Evolutionary conservation across 1,140 invertebrate genomes (phyloP).

Genomic region (Cherax quadricarinatus): DNA sequence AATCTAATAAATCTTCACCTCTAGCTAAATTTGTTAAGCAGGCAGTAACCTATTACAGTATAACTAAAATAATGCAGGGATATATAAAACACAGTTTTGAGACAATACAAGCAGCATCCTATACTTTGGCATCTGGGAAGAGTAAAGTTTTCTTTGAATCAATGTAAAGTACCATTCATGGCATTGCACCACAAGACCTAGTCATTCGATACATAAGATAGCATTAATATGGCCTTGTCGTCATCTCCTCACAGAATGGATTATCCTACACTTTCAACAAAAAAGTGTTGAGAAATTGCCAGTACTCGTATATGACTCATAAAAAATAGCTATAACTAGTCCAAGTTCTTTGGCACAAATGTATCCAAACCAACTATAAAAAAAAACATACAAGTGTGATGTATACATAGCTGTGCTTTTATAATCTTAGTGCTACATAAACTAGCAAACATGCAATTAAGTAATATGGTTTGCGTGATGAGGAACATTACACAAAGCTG

Average conservation of each 20-base stretch:
- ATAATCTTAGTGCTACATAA: too few relatives aligned
- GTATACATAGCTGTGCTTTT: too few relatives aligned
- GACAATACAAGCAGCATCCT: neutral
- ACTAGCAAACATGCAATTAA: too few relatives aligned
- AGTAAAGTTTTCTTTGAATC: neutral
- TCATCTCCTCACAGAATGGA: neutral
- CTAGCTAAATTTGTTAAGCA: neutral
- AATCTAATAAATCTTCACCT: neutral
- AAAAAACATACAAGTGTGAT: too few relatives aligned
- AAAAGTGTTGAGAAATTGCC: neutral
- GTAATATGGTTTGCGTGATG: too few relatives aligned
- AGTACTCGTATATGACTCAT: neutral
- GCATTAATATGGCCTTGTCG: neutral
- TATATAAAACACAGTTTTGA: neutral
- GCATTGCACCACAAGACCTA: neutral
- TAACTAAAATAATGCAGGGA: neutral
- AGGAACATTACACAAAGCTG: too few relatives aligned
- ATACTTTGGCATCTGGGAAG: neutral
- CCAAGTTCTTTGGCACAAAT: constrained; percentile 6
- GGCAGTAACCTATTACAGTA: neutral
- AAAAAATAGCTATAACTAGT: neutral
- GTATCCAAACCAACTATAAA: neutral
- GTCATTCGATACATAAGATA: neutral
- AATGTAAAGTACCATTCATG: neutral
- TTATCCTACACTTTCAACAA: neutral